Evolutionary conservation across 2,113 vertebrate genomes (phyloP).

Genomic region (Ifrita kowaldi): DNA sequence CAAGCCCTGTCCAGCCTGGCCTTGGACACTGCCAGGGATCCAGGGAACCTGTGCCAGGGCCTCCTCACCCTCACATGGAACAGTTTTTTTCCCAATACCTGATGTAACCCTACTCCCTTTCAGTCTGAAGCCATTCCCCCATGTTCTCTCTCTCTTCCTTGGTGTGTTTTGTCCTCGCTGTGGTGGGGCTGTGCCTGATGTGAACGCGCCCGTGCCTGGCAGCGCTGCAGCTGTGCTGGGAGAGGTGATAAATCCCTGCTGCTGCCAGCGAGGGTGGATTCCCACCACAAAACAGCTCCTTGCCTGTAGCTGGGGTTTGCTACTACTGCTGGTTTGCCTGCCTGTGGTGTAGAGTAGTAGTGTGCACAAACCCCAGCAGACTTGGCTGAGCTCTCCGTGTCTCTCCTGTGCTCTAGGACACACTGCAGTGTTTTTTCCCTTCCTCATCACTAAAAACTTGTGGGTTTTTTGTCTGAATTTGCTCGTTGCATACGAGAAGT

Average conservation of each 20-base stretch:
- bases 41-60: neutral
- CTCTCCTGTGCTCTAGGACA: neutral
- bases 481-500: rapidly evolving
- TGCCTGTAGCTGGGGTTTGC: neutral
- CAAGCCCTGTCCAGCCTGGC: rapidly evolving
- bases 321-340: neutral
- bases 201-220: rapidly evolving
- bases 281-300: neutral
- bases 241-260: neutral
- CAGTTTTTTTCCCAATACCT: rapidly evolving
- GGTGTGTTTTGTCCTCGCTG: neutral
- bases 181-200: neutral
- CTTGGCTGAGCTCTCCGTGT: neutral
- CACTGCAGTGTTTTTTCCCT: neutral
- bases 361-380: neutral
- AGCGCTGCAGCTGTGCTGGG: neutral
- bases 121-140: neutral
- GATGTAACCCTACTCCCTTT: rapidly evolving
- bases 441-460: neutral
- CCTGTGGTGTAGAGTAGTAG: neutral
- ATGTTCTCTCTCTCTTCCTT: rapidly evolving
- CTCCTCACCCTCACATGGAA: rapidly evolving
- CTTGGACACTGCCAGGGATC: neutral
- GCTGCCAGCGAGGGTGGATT: neutral
- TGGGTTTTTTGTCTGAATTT: neutral